Evolutionary conservation across 1,140 invertebrate species (phyloP).

Genomic region (Calephelis nemesis): DNA sequence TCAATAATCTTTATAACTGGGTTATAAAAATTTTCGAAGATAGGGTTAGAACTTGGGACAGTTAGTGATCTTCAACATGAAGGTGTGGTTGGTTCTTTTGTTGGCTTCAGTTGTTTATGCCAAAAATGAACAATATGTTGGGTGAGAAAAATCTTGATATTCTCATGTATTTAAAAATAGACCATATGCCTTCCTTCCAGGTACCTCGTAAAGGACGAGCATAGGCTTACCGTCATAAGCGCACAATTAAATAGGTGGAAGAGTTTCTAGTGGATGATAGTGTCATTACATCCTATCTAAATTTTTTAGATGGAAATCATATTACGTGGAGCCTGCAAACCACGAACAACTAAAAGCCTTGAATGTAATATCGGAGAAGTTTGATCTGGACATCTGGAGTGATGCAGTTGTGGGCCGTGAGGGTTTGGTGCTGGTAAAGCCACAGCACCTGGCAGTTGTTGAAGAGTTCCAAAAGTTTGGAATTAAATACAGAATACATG

Average conservation of each 20-base stretch:
- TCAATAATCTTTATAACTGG: constrained; percentile 11
- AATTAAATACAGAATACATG: constrained; percentile 40
- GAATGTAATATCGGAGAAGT: constrained; percentile 22
- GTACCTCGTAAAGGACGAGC: no score
- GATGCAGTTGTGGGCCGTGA: constrained; percentile 35
- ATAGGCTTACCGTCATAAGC: no score
- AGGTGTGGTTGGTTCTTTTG: constrained; percentile 16
- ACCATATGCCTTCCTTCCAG: no score
- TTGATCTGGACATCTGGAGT: constrained; percentile 39
- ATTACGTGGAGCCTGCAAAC: constrained; percentile 38
- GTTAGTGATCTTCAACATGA: constrained; percentile 4
- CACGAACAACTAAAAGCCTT: constrained; percentile 32
- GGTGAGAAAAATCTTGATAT: constrained; percentile 15
- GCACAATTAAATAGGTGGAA: no score
- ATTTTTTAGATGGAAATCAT: constrained; percentile 50
- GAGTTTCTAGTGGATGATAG: no score
- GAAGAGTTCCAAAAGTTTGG: constrained; percentile 28
- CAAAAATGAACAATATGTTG: constrained; percentile 39
- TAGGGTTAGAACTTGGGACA: no score
- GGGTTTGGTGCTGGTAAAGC: constrained; percentile 48
- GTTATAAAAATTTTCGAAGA: background rate
- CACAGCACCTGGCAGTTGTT: constrained; percentile 40
- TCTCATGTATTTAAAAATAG: no score
- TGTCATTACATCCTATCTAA: background rate
- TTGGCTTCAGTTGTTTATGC: constrained; percentile 31